phyloP scores from a whole-genome alignment of 2,113 vertebrate genomes.

The Argyrosomus japonicus region DNA sequence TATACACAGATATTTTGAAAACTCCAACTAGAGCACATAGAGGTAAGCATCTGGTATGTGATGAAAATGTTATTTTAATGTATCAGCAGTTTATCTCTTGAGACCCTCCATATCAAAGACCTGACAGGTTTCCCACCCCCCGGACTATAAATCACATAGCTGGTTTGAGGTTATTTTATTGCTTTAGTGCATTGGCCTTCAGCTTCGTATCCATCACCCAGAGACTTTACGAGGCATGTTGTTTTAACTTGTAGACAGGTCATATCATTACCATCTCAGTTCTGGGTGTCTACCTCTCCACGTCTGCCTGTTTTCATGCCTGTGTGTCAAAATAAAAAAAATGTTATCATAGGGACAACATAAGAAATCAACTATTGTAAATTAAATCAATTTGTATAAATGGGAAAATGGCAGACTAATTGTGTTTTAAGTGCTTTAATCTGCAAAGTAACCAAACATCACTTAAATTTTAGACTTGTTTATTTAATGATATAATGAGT shows the following conservation, averaged over 20 bases:
- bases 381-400: conserved; percentile 41
- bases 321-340: conserved; percentile 46
- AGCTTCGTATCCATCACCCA: conserved; percentile 46
- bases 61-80: background rate
- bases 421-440: conserved; percentile 35
- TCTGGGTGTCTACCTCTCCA: conserved; percentile 25
- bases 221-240: conserved; percentile 56
- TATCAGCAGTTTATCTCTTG: conserved; percentile 23
- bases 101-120: conserved; percentile 16
- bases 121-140: conserved; percentile 20
- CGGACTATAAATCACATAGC: conserved; percentile 39
- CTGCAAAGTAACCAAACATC: conserved; percentile 35
- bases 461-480: conserved; percentile 22
- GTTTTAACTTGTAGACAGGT: conserved; percentile 56
- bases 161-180: conserved; percentile 50
- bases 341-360: conserved; percentile 31
- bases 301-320: conserved; percentile 44
- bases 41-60: background rate
- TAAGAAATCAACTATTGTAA: conserved; percentile 14
- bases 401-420: conserved; percentile 36
- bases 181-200: conserved; percentile 56
- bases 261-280: conserved; percentile 40
- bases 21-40: background rate
- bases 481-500: conserved; percentile 31
- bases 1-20: background rate